These are phyloP conservation scores for Callopanchax toddi DNA, from an alignment of 2,113 vertebrate genomes.

Conservation along the genomic window DNA sequence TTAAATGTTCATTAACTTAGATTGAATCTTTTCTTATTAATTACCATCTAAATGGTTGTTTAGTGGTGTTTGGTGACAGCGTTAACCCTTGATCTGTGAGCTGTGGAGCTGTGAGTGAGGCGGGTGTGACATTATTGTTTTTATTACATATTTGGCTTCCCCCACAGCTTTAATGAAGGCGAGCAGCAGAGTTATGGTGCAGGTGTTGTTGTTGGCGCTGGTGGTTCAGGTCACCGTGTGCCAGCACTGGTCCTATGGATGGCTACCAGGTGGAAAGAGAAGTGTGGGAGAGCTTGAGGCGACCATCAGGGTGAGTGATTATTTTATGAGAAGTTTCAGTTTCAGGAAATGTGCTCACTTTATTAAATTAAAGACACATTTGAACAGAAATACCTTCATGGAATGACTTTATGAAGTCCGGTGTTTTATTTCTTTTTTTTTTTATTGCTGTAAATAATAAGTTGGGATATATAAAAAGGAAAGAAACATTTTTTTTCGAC, in stretches of 20 bases:
- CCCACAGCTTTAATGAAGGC: constrained; percentile 72
- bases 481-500: constrained; percentile 15
- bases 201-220: constrained; percentile 76
- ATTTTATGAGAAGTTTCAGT: constrained; percentile 20
- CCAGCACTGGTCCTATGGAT: constrained; percentile 84
- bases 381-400: constrained; percentile 2
- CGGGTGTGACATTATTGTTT: constrained; percentile 43
- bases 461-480: not conserved
- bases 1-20: constrained; percentile 50
- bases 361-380: constrained; percentile 19
- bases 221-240: constrained; percentile 73
- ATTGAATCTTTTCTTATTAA: constrained; percentile 52
- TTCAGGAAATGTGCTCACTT: constrained; percentile 30
- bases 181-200: constrained; percentile 66
- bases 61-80: constrained; percentile 20
- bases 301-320: constrained; percentile 74
- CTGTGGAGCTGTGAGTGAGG: constrained; percentile 23
- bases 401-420: not conserved
- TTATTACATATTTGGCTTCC: constrained; percentile 49
- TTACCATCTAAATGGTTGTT: constrained; percentile 42
- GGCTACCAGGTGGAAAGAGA: constrained; percentile 83
- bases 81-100: constrained; percentile 21
- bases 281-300: constrained; percentile 78
- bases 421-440: not conserved
- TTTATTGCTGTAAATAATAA: constrained; percentile 2